Percentiles rank a stretch among this genome's conserved stretches.
phyloP scores from a whole-genome alignment of 2,113 vertebrate species.

The Procapra przewalskii region DNA sequence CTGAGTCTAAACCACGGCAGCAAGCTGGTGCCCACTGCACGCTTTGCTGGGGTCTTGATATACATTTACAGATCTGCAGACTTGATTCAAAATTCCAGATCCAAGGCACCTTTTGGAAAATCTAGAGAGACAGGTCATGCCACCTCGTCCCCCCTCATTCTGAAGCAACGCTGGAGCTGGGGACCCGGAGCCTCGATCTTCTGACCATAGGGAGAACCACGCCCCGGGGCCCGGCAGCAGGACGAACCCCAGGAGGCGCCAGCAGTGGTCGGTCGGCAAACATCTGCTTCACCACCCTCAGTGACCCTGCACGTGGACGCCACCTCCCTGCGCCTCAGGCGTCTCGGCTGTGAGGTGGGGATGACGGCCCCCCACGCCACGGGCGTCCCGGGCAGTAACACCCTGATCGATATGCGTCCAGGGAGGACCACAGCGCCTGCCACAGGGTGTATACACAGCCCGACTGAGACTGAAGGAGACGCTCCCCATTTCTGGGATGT shows the following conservation, averaged over 20 bases:
- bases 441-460: fast-evolving
- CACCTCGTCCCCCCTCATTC: not conserved
- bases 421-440: not conserved
- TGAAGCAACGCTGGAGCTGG: fast-evolving
- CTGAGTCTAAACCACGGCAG: not conserved
- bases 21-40: not conserved
- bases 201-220: not conserved
- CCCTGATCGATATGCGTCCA: fast-evolving
- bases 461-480: not conserved
- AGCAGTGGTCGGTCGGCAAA: not conserved
- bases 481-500: not conserved
- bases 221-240: fast-evolving
- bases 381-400: not conserved
- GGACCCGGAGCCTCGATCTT: not conserved
- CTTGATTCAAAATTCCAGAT: not conserved
- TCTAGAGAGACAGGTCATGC: not conserved
- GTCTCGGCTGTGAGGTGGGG: not conserved
- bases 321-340: not conserved
- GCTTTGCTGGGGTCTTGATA: not conserved
- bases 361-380: fast-evolving
- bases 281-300: not conserved
- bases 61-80: not conserved
- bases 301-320: not conserved
- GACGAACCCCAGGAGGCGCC: not conserved
- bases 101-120: not conserved